phyloP scores from a whole-genome alignment of 2,113 vertebrate genomes.

The Actenoides lindsayi region DNA sequence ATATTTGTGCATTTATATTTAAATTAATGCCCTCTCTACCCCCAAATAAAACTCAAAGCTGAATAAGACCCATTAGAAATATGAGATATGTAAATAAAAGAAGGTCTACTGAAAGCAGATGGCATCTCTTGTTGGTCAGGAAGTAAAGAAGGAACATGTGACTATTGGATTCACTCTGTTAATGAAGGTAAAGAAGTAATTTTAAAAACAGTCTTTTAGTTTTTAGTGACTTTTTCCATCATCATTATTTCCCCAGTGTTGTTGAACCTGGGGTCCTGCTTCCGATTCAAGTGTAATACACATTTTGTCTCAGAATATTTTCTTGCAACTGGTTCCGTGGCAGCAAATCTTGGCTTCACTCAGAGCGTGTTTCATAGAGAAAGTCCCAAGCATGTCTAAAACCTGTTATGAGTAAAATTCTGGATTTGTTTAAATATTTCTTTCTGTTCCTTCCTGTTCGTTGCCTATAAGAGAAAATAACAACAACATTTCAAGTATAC shows the following conservation, averaged over 20 bases:
- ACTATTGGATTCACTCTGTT: background rate
- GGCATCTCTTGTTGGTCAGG: background rate
- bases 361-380: background rate
- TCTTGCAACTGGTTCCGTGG: background rate
- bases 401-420: background rate
- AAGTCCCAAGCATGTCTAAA: background rate
- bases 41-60: background rate
- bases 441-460: background rate
- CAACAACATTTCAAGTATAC: background rate
- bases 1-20: background rate
- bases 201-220: background rate
- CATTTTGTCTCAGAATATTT: background rate
- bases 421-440: background rate
- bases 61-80: background rate
- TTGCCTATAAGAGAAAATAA: background rate
- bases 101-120: background rate
- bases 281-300: background rate
- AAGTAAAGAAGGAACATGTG: background rate
- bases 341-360: background rate
- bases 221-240: background rate
- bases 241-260: background rate
- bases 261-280: background rate
- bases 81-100: background rate
- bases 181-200: background rate
- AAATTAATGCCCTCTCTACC: background rate